Evolutionary conservation across 2,888 invertebrate species (phyloP).

Genomic region (Erannis defoliaria): DNA sequence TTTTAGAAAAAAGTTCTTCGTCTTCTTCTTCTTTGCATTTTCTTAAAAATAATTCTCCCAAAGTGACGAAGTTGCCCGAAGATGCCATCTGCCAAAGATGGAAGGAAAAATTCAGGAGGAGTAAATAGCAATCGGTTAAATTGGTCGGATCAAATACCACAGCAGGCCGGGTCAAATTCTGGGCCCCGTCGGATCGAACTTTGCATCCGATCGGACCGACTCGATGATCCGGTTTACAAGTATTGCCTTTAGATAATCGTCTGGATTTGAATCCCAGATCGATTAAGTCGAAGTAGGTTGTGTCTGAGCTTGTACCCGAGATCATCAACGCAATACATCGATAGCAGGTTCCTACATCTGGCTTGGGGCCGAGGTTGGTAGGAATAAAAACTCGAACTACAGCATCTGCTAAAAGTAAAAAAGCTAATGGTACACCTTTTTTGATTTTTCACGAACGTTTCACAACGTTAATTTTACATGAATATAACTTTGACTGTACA

Average conservation of each 20-base stretch:
- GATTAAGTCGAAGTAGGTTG: neutral
- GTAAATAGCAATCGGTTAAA: neutral
- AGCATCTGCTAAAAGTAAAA: neutral
- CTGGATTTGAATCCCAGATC: neutral
- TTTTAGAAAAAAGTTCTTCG: constrained; percentile 1
- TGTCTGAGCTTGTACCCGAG: constrained; percentile 2
- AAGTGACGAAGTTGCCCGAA: neutral
- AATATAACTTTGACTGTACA: no score
- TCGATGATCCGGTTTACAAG: neutral
- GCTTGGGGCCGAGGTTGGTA: neutral
- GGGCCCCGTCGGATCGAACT: no score
- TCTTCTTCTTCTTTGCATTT: neutral
- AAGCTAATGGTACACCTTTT: neutral
- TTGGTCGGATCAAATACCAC: neutral
- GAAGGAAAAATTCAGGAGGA: neutral
- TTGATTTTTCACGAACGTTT: no score
- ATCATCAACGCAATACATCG: neutral
- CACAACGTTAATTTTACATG: no score
- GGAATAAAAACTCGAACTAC: neutral
- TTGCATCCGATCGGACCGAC: no score
- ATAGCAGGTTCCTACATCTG: neutral
- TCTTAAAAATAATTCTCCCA: constrained; percentile 1
- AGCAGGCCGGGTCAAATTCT: no score
- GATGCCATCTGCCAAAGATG: constrained; percentile 1
- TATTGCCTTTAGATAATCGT: neutral